A percentile compares a stretch with the other conserved stretches of the same genome.
phyloP scores from a whole-genome alignment of 2,113 vertebrate species.

The Gymnogyps californianus region DNA sequence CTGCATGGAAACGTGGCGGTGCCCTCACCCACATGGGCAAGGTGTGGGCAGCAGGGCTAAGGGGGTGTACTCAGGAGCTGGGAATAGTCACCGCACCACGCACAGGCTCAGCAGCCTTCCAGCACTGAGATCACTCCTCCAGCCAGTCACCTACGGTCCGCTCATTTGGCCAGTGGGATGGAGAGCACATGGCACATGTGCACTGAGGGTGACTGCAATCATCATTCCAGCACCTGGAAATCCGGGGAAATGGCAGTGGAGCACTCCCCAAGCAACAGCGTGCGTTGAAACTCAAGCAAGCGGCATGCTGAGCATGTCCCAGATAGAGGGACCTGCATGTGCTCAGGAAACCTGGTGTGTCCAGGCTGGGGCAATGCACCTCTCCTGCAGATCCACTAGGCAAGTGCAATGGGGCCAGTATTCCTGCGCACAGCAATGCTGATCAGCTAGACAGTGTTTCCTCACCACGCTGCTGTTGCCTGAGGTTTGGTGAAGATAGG shows the following conservation, averaged over 20 bases:
- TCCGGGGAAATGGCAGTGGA: neutral
- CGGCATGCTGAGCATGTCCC: rapidly evolving
- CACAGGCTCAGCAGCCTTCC: neutral
- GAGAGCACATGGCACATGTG: rapidly evolving
- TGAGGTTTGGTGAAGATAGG: neutral
- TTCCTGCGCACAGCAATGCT: neutral
- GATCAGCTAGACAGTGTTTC: neutral
- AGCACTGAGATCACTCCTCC: rapidly evolving
- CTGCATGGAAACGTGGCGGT: rapidly evolving
- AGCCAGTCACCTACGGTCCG: rapidly evolving
- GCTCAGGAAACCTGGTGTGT: neutral
- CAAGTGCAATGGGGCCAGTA: rapidly evolving
- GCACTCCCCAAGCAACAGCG: rapidly evolving
- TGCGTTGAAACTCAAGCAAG: rapidly evolving
- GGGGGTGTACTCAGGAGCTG: rapidly evolving
- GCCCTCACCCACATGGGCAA: rapidly evolving
- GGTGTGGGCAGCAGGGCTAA: neutral
- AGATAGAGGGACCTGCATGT: neutral
- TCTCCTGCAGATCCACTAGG: neutral
- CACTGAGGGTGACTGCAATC: rapidly evolving
- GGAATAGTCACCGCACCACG: rapidly evolving
- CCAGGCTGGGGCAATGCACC: neutral
- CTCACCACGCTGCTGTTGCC: neutral
- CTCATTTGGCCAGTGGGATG: rapidly evolving
- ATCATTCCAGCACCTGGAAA: neutral